Percentiles rank a stretch among this genome's conserved stretches.
These are phyloP conservation scores for Eupithecia inturbata DNA, from an alignment of 2,888 invertebrate species.

Conservation along the genomic window DNA sequence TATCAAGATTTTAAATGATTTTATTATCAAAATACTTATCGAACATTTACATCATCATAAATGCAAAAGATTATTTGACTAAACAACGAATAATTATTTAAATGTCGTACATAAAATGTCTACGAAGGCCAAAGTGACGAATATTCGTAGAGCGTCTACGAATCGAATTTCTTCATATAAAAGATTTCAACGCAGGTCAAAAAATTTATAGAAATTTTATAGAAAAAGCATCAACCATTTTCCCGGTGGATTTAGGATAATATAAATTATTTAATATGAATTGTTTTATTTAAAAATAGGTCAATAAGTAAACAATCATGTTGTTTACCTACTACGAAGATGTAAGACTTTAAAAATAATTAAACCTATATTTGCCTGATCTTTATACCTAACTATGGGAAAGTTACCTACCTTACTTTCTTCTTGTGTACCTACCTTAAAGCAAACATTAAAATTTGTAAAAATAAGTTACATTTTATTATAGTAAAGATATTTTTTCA, in stretches of 20 bases:
- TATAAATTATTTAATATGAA: neutral
- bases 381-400: neutral
- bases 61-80: slow-evolving; percentile 3
- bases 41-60: neutral
- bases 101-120: slow-evolving; percentile 5
- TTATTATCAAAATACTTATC: neutral
- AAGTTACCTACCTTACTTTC: neutral
- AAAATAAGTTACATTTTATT: neutral
- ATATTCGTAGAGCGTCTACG: slow-evolving; percentile 22
- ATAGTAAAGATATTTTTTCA: neutral
- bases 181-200: slow-evolving; percentile 56
- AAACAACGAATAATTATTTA: slow-evolving; percentile 8
- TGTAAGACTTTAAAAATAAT: neutral
- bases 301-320: neutral
- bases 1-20: neutral
- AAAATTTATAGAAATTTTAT: neutral
- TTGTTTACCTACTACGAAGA: neutral
- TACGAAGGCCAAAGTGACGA: neutral
- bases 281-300: neutral
- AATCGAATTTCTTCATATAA: slow-evolving; percentile 36
- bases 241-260: neutral
- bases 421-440: neutral
- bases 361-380: neutral
- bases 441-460: neutral
- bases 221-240: neutral